Evolutionary conservation across 2,113 vertebrate genomes (phyloP).

Genomic region (Mustela nigripes): DNA sequence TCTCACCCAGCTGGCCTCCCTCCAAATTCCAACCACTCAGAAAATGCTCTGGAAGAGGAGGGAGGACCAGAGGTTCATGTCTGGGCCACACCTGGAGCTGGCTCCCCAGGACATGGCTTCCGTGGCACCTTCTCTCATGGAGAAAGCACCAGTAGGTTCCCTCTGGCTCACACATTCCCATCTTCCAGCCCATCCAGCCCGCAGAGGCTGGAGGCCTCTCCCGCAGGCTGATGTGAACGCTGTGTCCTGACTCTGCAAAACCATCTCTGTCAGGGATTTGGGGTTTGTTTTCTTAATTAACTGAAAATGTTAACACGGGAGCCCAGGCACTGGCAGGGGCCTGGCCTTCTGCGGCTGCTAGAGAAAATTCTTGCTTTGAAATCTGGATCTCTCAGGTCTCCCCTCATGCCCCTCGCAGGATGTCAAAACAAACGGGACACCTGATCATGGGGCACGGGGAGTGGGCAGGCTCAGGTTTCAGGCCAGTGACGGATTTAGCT

Average conservation of each 20-base stretch:
- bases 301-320: constrained; percentile 86
- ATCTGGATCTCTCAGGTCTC: constrained; percentile 76
- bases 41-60: background rate
- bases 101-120: background rate
- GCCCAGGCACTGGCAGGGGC: constrained; percentile 74
- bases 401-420: constrained; percentile 25
- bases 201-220: background rate
- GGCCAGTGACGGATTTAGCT: constrained; percentile 58
- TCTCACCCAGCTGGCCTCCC: background rate
- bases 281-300: constrained; percentile 87
- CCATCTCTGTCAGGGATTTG: constrained; percentile 71
- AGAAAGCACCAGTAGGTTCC: background rate
- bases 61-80: background rate
- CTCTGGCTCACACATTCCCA: background rate
- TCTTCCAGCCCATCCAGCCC: background rate
- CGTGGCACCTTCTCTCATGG: background rate
- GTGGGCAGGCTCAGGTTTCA: constrained; percentile 76
- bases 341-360: constrained; percentile 80
- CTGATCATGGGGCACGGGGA: constrained; percentile 54
- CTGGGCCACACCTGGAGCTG: background rate
- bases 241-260: constrained; percentile 37
- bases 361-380: constrained; percentile 80
- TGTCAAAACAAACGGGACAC: constrained; percentile 85
- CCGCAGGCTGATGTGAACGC: background rate
- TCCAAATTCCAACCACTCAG: background rate